phyloP scores from a whole-genome alignment of 1,140 invertebrate genomes.

The Drosophila pectinifera region DNA sequence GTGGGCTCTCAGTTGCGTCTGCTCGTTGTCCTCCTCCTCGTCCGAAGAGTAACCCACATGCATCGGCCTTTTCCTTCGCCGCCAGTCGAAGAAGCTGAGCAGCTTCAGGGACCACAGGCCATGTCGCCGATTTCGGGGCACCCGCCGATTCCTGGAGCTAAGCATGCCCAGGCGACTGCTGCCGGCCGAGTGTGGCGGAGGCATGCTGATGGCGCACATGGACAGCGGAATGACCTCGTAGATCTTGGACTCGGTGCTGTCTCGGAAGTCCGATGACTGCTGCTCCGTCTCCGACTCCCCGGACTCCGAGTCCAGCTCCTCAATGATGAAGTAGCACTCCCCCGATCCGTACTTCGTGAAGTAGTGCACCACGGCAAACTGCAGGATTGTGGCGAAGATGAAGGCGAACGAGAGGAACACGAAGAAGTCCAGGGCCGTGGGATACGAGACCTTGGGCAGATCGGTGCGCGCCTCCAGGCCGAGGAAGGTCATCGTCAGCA shows the following conservation, averaged over 20 bases:
- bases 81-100: constrained; percentile 63
- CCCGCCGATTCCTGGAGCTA: constrained; percentile 31
- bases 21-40: constrained; percentile 75
- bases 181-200: constrained; percentile 30
- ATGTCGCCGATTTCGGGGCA: constrained; percentile 65
- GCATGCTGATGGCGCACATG: constrained; percentile 79
- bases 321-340: constrained; percentile 91
- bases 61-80: constrained; percentile 35
- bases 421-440: constrained; percentile 94
- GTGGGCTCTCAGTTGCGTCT: constrained; percentile 66
- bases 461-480: constrained; percentile 94
- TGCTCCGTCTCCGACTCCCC: constrained; percentile 86
- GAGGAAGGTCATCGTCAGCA: constrained; percentile 95
- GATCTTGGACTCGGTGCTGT: constrained; percentile 76
- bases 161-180: constrained; percentile 63
- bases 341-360: constrained; percentile 96
- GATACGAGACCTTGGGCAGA: constrained; percentile 94
- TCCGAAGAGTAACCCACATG: constrained; percentile 55
- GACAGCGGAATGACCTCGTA: constrained; percentile 82
- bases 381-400: constrained; percentile 94
- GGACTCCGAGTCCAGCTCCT: constrained; percentile 87
- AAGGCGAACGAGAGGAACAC: constrained; percentile 94
- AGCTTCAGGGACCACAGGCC: constrained; percentile 40
- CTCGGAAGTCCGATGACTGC: constrained; percentile 60
- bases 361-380: constrained; percentile 95